phyloP scores from a whole-genome alignment of 2,888 invertebrate species.

The Tetanocera ferruginea region DNA sequence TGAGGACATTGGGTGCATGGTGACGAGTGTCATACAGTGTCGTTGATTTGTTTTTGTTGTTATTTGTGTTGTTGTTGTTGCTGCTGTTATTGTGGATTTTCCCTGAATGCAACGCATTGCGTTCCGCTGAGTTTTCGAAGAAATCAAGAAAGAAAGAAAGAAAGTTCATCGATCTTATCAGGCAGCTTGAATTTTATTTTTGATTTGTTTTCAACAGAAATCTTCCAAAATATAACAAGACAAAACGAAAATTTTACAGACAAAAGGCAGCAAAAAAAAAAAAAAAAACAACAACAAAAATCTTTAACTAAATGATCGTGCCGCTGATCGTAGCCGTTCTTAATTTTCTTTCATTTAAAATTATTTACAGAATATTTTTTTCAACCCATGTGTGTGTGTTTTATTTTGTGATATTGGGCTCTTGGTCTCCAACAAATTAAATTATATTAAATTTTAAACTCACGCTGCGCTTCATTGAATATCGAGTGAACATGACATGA shows the following conservation, averaged over 20 bases:
- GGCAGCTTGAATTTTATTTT: neutral
- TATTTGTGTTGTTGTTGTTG: neutral
- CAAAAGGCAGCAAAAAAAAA: neutral
- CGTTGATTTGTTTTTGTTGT: neutral
- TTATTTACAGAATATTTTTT: neutral
- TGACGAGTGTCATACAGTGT: conserved; percentile 7
- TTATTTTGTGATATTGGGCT: neutral
- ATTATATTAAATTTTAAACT: neutral
- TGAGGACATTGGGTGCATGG: neutral
- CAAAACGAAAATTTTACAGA: neutral
- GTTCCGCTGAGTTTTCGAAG: neutral
- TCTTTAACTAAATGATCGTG: neutral
- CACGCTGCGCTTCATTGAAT: neutral
- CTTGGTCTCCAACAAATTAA: neutral
- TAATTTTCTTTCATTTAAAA: conserved; percentile 9
- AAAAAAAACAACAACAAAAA: neutral
- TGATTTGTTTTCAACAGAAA: neutral
- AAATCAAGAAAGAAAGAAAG: conserved; percentile 38
- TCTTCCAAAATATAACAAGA: neutral
- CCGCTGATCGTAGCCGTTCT: neutral
- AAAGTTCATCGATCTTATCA: conserved; percentile 51
- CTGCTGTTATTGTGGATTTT: conserved; percentile 26
- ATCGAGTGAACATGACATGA: neutral
- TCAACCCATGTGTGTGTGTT: neutral
- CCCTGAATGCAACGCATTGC: neutral